Conservation (phyloP, 2,113 vertebrate species). For the Pachypanchax playfairii region DNA sequence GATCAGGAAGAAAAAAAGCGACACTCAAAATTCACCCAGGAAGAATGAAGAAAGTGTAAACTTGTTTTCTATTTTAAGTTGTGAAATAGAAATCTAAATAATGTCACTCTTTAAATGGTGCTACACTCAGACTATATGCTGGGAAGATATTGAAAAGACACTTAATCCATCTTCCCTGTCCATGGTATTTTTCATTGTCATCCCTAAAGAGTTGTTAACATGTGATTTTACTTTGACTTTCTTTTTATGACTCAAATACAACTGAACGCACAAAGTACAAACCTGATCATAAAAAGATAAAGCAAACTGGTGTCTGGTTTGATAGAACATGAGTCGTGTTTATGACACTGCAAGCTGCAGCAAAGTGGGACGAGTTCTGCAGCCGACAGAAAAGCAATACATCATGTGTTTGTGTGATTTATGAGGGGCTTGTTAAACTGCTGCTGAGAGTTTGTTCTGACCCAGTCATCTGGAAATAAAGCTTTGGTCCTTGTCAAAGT, state of each 20-base stretch:
- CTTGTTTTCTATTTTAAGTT: not conserved
- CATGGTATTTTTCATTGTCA: not conserved
- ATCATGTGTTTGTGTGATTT: conserved; percentile 4
- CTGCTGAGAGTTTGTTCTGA: conserved; percentile 19
- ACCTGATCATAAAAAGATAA: conserved; percentile 40
- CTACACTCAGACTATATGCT: no score
- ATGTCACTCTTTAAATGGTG: no score
- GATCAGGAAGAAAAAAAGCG: not conserved
- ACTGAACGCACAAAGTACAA: not conserved
- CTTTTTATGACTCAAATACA: conserved; percentile 29
- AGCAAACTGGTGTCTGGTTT: conserved; percentile 26
- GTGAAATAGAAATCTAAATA: not conserved
- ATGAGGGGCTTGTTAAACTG: not conserved
- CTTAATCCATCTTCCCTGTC: not conserved
- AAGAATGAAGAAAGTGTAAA: not conserved
- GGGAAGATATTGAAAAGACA: not conserved
- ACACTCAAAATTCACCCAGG: not conserved
- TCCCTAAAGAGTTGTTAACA: conserved; percentile 1
- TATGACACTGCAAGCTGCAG: conserved; percentile 1
- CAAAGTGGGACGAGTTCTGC: not conserved
- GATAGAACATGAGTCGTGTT: not conserved
- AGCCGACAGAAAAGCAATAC: not conserved
- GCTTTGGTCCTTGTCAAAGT: conserved; percentile 11
- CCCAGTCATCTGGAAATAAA: conserved; percentile 17
- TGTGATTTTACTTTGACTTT: conserved; percentile 19